These are phyloP conservation scores for Drosophila murphyi DNA, from an alignment of 1,140 invertebrate species.

Conservation along the genomic window DNA sequence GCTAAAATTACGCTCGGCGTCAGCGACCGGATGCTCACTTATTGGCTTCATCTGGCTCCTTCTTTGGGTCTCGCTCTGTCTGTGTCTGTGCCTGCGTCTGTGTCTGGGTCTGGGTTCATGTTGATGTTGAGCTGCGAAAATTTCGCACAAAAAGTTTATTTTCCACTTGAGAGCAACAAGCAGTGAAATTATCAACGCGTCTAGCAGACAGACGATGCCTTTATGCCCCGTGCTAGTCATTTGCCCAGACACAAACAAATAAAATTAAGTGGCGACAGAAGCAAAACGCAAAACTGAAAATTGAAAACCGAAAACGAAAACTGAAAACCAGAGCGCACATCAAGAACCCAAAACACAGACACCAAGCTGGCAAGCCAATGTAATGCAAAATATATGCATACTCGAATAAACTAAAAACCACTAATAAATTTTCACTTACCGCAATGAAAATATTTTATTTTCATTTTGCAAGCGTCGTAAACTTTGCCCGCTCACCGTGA, in stretches of 20 bases:
- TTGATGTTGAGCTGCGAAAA: conserved; percentile 17
- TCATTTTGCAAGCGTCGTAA: conserved; percentile 32
- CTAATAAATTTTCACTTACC: conserved; percentile 63
- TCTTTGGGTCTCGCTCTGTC: not conserved
- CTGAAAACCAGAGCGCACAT: not conserved
- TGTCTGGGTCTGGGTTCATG: not conserved
- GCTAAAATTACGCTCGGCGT: conserved; percentile 28
- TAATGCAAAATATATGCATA: not conserved
- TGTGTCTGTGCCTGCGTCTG: not conserved
- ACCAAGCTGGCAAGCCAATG: too few species aligned
- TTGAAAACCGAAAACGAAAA: not conserved
- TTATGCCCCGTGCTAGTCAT: conserved; percentile 20
- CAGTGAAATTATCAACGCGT: conserved; percentile 36
- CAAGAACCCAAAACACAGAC: too few species aligned
- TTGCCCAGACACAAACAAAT: conserved; percentile 58
- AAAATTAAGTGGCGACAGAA: conserved; percentile 53
- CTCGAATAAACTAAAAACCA: conserved; percentile 30
- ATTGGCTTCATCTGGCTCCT: conserved; percentile 17
- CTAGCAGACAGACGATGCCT: conserved; percentile 32
- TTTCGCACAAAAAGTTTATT: conserved; percentile 40
- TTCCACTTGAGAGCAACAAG: conserved; percentile 39
- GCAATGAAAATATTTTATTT: conserved; percentile 59
- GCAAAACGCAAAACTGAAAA: not conserved
- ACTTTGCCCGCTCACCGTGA: conserved; percentile 6
- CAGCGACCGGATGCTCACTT: conserved; percentile 22